These are phyloP conservation scores for Platyscapa corneri DNA, from an alignment of 1,140 invertebrate species.

Conservation along the genomic window DNA sequence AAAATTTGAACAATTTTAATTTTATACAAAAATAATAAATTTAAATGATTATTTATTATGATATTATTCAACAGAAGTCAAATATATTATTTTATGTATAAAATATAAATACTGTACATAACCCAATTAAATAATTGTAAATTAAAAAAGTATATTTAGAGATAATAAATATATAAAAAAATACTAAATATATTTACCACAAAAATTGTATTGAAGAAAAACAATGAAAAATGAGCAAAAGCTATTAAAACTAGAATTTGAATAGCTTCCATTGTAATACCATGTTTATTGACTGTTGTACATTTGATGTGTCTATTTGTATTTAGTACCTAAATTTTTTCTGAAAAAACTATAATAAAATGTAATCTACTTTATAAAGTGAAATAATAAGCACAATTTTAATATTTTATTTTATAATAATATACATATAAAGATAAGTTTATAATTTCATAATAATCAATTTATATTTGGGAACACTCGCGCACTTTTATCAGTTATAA, in stretches of 20 bases:
- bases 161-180: neutral
- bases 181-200: constrained; percentile 74
- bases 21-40: neutral
- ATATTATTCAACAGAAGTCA: neutral
- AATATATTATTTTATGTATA: neutral
- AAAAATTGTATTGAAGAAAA: constrained; percentile 83
- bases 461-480: neutral
- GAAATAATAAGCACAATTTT: neutral
- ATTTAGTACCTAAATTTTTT: neutral
- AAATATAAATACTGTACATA: constrained; percentile 33
- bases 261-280: constrained; percentile 67
- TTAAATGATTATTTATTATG: neutral
- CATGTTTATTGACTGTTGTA: constrained; percentile 9
- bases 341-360: neutral
- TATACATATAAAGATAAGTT: neutral
- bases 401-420: neutral
- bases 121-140: neutral
- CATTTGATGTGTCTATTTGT: neutral
- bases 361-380: neutral
- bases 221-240: constrained; percentile 78
- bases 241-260: constrained; percentile 69
- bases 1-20: constrained; percentile 21
- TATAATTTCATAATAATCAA: constrained; percentile 5
- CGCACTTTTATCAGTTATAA: neutral
- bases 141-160: neutral